Evolutionary conservation across 1,140 invertebrate species (phyloP).

Genomic region (Orchestia grillus): DNA sequence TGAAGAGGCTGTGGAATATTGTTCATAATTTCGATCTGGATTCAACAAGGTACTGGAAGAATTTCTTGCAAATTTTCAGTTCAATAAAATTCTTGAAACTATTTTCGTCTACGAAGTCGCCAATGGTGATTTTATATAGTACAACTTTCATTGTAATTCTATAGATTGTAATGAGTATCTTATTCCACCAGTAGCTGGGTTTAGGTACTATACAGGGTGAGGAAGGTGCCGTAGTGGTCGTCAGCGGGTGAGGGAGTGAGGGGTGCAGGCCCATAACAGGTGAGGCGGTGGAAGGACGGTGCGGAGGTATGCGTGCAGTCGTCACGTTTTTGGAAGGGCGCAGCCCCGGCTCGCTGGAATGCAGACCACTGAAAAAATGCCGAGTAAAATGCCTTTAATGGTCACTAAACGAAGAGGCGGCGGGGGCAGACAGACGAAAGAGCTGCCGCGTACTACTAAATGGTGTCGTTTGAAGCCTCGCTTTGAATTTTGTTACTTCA

Average conservation of each 20-base stretch:
- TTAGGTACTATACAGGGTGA: neutral
- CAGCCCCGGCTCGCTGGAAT: slow-evolving; percentile 34
- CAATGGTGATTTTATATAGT: neutral
- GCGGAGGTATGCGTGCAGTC: neutral
- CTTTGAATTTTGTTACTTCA: neutral
- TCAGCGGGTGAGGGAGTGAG: neutral
- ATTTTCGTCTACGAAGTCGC: neutral
- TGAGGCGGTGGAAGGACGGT: slow-evolving; percentile 30
- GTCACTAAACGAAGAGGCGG: slow-evolving; percentile 25
- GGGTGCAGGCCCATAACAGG: slow-evolving; percentile 15
- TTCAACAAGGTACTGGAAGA: neutral
- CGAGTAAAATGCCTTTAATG: slow-evolving; percentile 37
- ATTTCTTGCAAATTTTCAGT: neutral
- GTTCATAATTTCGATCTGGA: neutral
- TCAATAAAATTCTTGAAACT: neutral
- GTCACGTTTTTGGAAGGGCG: slow-evolving; percentile 31
- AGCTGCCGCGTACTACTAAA: neutral
- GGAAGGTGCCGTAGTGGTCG: neutral
- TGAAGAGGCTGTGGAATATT: neutral
- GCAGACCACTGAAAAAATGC: slow-evolving; percentile 32
- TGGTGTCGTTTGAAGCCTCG: neutral
- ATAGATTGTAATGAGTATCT: neutral
- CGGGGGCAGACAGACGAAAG: neutral
- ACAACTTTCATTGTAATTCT: neutral
- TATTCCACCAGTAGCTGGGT: neutral